Base-by-base conservation (phyloP, 2,888 invertebrate species). In the Meganola albula region DNA sequence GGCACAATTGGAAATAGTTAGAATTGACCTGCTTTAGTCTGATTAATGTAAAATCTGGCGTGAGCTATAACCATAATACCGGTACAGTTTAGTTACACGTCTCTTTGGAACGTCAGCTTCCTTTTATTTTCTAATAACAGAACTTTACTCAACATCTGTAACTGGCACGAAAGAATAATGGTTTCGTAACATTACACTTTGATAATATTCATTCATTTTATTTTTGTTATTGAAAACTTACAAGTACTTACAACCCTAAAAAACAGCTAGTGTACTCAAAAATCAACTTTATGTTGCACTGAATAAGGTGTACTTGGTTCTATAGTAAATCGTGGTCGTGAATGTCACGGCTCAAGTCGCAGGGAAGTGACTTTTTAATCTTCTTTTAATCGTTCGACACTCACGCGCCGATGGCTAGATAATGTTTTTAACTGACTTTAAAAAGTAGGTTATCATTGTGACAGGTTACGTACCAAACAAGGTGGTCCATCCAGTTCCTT, bases 321-420 rank as follows among this genome's bases (percentile, higher is more conserved):
- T 2, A 2, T 20, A 16, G 6, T 20, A 2, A 7, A n/a, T 20
- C n/a, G n/a, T 20, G 20, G 0, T 32, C 12, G 0, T 14, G 24
- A 42, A 10, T 35, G 39, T 46, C 44, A 42, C 46, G 53, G 35
- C 35, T 47, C 30, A 14, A 18, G 38, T 34, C 12, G 31, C 25
- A 36, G 50, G 53, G 52, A 63, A 58, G 50, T 54, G 22, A 34
- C 33, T 44, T 50, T 53, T 53, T 49, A 46, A 51, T 54, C 44
- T 56, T 53, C 47, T 58, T 58, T 44, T 45, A 49, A 46, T 48
- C 34, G 37, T 38, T 40, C 31, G 33, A 35, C 36, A 44, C 37
- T 48, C 53, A 44, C 47, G 61, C 51, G 47, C 47, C 48, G 52
- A 53, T 57, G 45, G 56, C 39, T 29, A 46, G 58, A 53, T 64